Conservation (phyloP, 2,113 vertebrate genomes). For the Morone chrysops region DNA sequence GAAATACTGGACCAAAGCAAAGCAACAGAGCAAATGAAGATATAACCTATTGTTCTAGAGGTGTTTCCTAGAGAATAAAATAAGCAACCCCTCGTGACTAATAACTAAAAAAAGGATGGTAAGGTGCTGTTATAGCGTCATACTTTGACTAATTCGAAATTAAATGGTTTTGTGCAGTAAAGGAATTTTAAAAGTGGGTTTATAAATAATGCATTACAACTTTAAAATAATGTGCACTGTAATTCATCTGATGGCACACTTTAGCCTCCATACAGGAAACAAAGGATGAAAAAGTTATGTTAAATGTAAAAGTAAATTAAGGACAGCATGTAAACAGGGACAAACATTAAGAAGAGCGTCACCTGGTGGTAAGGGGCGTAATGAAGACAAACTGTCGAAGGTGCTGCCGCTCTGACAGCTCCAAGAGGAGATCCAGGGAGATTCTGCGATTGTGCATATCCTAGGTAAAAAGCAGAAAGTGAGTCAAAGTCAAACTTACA, state of each 20-base stretch:
- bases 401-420: slow-evolving; percentile 77
- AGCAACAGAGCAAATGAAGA: no score
- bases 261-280: background rate
- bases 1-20: no score
- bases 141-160: no score
- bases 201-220: background rate
- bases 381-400: slow-evolving; percentile 80
- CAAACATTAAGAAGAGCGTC: background rate
- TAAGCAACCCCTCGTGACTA: no score
- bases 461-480: slow-evolving; percentile 25
- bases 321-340: background rate
- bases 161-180: no score
- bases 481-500: background rate
- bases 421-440: slow-evolving; percentile 78
- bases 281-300: background rate
- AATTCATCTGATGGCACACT: background rate
- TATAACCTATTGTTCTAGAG: no score
- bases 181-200: no score
- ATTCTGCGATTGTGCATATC: slow-evolving; percentile 80
- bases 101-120: no score
- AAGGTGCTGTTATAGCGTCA: no score
- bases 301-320: background rate
- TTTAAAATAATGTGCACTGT: background rate
- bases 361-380: slow-evolving; percentile 77
- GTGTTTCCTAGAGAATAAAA: no score